A percentile compares a stretch with the other conserved stretches of the same genome.
phyloP scores from a whole-genome alignment of 2,888 invertebrate species.

The Parasteatoda lunata region DNA sequence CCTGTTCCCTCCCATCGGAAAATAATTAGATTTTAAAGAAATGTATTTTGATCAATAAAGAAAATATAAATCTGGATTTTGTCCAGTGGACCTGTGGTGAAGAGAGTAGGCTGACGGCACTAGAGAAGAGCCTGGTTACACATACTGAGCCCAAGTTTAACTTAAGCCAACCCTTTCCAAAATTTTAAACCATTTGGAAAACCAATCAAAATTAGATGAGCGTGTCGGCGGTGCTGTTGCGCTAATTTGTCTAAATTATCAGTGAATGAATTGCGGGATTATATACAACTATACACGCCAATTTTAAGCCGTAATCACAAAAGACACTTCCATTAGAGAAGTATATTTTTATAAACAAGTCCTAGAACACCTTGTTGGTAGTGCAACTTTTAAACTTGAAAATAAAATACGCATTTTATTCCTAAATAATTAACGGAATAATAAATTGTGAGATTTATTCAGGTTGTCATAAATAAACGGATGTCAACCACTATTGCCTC shows the following conservation, averaged over 20 bases:
- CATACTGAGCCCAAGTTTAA: not conserved
- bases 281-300: conserved; percentile 32
- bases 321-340: conserved; percentile 68
- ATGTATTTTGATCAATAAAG: no score
- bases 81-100: no score
- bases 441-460: conserved; percentile 68
- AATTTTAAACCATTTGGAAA: not conserved
- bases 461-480: conserved; percentile 57
- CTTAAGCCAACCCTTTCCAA: not conserved
- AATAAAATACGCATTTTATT: conserved; percentile 66
- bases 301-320: conserved; percentile 47
- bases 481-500: conserved; percentile 67
- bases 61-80: no score
- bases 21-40: no score
- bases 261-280: conserved; percentile 14
- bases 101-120: no score
- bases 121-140: no score
- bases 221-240: not conserved
- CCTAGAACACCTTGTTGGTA: conserved; percentile 69
- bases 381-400: conserved; percentile 67
- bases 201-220: not conserved
- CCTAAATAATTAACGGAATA: conserved; percentile 53
- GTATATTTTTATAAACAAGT: conserved; percentile 68
- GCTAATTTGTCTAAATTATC: not conserved
- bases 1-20: no score